Conservation (phyloP, 2,797 vertebrate genomes). For the Prunella strophiata region DNA sequence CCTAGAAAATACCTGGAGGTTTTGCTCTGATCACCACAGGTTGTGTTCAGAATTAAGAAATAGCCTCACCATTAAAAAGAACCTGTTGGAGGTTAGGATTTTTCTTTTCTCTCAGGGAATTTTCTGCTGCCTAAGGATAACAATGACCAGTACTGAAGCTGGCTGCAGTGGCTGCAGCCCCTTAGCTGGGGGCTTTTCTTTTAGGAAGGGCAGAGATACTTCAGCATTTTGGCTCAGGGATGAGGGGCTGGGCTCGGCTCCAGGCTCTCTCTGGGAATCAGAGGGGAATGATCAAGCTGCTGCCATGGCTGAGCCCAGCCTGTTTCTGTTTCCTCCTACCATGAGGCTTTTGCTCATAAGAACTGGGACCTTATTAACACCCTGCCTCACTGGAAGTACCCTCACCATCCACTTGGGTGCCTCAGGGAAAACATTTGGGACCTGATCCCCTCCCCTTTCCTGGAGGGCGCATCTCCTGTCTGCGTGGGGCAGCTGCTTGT, state of each 20-base stretch:
- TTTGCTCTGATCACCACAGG: slow-evolving; percentile 29
- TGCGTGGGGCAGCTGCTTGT: background rate
- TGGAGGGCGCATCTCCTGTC: rapidly evolving
- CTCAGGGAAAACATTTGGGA: background rate
- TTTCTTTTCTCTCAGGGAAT: background rate
- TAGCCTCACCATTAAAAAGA: background rate
- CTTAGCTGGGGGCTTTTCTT: background rate
- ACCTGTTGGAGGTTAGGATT: background rate
- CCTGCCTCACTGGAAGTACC: rapidly evolving
- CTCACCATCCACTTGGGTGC: background rate
- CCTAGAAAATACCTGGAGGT: slow-evolving; percentile 11
- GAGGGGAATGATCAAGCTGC: rapidly evolving
- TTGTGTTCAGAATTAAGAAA: slow-evolving; percentile 30
- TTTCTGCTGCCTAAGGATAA: background rate
- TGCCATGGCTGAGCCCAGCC: rapidly evolving
- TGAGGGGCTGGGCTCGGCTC: too few relatives aligned
- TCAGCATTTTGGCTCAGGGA: rapidly evolving
- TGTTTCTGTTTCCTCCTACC: rapidly evolving
- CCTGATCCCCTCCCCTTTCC: rapidly evolving
- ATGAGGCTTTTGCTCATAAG: background rate
- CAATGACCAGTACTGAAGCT: background rate
- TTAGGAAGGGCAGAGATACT: background rate
- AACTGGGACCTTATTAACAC: background rate
- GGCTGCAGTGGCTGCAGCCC: too few relatives aligned
- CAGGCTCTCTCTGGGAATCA: rapidly evolving